Evolutionary conservation across 2,113 vertebrate species (phyloP).

Genomic region (Phaetusa simplex): DNA sequence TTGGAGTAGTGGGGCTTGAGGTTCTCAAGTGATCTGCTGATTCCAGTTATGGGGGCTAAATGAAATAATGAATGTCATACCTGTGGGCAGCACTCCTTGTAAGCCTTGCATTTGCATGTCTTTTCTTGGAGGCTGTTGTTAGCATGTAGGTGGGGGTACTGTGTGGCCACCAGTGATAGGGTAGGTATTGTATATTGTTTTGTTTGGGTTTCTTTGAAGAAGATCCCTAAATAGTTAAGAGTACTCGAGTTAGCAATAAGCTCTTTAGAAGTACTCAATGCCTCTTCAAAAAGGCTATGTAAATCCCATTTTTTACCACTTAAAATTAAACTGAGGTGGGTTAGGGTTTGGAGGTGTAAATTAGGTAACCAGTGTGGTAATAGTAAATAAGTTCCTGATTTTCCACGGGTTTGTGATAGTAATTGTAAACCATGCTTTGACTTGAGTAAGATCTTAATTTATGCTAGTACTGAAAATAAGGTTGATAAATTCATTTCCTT

Average conservation of each 20-base stretch:
- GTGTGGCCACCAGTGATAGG: not conserved
- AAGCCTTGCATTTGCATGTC: rapidly evolving
- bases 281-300: not conserved
- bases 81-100: not conserved
- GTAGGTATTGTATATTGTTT: not conserved
- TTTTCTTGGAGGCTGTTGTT: not conserved
- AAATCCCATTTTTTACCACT: not conserved
- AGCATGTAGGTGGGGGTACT: not conserved
- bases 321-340: not conserved
- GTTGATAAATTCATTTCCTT: not conserved
- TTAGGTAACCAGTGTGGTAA: not conserved
- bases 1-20: not conserved
- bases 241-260: not conserved
- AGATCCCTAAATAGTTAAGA: not conserved
- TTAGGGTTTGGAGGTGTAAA: not conserved
- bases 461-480: not conserved
- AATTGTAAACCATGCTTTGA: not conserved
- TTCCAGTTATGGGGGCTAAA: not conserved
- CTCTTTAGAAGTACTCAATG: not conserved
- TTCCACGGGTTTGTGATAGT: not conserved
- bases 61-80: not conserved
- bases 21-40: not conserved
- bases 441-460: not conserved
- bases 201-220: not conserved
- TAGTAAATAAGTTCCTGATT: not conserved